Percentiles rank a stretch among this genome's conserved stretches.
These are phyloP conservation scores for Macrostomum lignano DNA, from an alignment of 1,140 invertebrate genomes.

Conservation along the genomic window DNA sequence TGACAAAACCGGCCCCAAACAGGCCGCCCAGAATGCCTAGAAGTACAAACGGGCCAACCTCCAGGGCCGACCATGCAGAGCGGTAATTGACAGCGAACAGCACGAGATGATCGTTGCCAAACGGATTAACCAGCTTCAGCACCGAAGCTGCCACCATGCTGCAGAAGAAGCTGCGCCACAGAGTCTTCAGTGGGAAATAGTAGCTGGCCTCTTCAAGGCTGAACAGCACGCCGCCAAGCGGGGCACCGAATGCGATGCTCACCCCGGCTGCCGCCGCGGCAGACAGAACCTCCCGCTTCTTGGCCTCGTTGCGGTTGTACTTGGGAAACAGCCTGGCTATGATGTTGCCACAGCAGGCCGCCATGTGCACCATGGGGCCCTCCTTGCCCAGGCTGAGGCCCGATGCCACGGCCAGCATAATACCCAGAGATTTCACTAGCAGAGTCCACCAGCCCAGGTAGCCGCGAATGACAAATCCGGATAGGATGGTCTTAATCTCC, in stretches of 20 bases:
- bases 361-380: slow-evolving; percentile 98
- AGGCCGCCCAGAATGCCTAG: slow-evolving; percentile 79
- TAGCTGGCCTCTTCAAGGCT: slow-evolving; percentile 96
- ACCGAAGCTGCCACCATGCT: slow-evolving; percentile 89
- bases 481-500: slow-evolving; percentile 85
- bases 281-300: slow-evolving; percentile 74
- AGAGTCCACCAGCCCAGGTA: slow-evolving; percentile 98
- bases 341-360: slow-evolving; percentile 54
- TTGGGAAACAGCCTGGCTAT: slow-evolving; percentile 94
- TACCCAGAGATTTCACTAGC: slow-evolving; percentile 57
- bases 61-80: slow-evolving; percentile 93
- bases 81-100: slow-evolving; percentile 94
- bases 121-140: slow-evolving; percentile 80
- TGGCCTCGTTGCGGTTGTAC: slow-evolving; percentile 90
- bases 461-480: slow-evolving; percentile 91
- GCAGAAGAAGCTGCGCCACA: slow-evolving; percentile 98
- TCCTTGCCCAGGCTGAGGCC: slow-evolving; percentile 89
- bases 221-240: slow-evolving; percentile 38
- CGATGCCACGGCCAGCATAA: slow-evolving; percentile 54
- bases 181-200: slow-evolving; percentile 90
- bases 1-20: no score
- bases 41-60: slow-evolving; percentile 75
- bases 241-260: slow-evolving; percentile 90
- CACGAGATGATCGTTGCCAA: slow-evolving; percentile 91
- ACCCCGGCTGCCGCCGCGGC: slow-evolving; percentile 93